Conservation (phyloP, 2,888 invertebrate genomes). For the Tenthredo distinguenda region DNA sequence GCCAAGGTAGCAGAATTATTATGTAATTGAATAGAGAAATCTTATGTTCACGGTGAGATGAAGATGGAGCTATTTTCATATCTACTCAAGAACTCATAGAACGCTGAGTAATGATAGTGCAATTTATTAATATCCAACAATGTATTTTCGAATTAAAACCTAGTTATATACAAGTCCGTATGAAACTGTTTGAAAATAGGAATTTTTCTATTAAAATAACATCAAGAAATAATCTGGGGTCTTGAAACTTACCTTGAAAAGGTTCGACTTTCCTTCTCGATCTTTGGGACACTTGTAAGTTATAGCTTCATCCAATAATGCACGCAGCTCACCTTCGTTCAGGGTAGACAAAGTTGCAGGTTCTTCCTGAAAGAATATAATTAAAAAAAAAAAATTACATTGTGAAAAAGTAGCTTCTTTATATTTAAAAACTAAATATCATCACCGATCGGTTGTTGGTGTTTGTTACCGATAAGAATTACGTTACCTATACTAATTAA, state of each 20-base stretch:
- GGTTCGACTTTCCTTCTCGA: conserved; percentile 90
- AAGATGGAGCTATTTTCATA: neutral
- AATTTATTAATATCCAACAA: neutral
- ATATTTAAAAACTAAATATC: neutral
- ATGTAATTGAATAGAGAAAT: neutral
- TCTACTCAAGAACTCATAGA: conserved; percentile 1
- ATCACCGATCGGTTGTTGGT: neutral
- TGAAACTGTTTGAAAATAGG: neutral
- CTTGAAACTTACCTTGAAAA: conserved; percentile 85
- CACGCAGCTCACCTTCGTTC: conserved; percentile 88
- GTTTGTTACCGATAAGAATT: conserved; percentile 2
- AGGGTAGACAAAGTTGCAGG: conserved; percentile 79
- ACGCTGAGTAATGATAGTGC: neutral
- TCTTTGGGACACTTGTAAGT: conserved; percentile 92
- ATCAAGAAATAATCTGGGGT: neutral
- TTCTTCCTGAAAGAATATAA: conserved; percentile 72
- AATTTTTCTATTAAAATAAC: neutral
- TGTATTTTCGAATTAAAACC: neutral
- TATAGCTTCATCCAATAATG: conserved; percentile 90
- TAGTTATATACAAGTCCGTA: neutral
- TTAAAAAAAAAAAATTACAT: conserved; percentile 29
- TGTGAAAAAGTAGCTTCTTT: neutral
- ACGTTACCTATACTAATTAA: conserved; percentile 10
- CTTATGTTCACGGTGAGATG: neutral
- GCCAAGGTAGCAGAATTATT: neutral